These are phyloP conservation scores for Esox masquinongy DNA, from an alignment of 2,797 vertebrate species.

Conservation along the genomic window DNA sequence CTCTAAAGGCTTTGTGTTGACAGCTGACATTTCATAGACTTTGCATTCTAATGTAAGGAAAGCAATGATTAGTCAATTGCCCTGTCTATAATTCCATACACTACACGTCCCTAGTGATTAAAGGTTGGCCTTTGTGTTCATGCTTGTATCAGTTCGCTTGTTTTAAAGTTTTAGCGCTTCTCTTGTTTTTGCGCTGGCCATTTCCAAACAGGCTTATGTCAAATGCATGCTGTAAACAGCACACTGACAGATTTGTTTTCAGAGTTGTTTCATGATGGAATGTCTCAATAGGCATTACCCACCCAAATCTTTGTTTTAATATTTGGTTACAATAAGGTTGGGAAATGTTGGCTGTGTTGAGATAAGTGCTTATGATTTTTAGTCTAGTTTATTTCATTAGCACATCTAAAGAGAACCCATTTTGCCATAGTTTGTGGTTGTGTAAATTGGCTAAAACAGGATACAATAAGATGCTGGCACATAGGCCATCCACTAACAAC, in stretches of 20 bases:
- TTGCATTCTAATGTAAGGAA: neutral
- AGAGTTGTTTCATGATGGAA: neutral
- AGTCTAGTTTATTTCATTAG: too few species aligned
- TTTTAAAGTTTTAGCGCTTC: constrained; percentile 10
- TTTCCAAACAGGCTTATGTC: constrained; percentile 7
- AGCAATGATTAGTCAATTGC: constrained; percentile 62
- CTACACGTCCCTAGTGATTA: neutral
- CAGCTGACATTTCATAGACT: neutral
- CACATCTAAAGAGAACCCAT: too few species aligned
- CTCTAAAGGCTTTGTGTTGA: neutral
- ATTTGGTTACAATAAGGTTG: neutral
- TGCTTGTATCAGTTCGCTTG: constrained; percentile 14
- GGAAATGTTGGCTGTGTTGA: too few species aligned
- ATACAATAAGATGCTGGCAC: too few species aligned
- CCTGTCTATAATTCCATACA: constrained; percentile 59
- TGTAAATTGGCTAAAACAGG: too few species aligned
- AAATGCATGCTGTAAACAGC: neutral
- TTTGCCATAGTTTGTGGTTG: too few species aligned
- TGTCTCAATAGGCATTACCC: constrained; percentile 12
- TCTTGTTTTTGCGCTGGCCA: neutral
- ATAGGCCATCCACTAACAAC: too few species aligned
- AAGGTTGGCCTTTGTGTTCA: constrained; percentile 5
- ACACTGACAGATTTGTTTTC: constrained; percentile 29
- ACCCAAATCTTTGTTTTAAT: neutral
- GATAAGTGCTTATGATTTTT: too few species aligned